A percentile compares a stretch with the other conserved stretches of the same genome.
Conservation (phyloP, 2,113 vertebrate species). For the Bambusicola thoracicus region DNA sequence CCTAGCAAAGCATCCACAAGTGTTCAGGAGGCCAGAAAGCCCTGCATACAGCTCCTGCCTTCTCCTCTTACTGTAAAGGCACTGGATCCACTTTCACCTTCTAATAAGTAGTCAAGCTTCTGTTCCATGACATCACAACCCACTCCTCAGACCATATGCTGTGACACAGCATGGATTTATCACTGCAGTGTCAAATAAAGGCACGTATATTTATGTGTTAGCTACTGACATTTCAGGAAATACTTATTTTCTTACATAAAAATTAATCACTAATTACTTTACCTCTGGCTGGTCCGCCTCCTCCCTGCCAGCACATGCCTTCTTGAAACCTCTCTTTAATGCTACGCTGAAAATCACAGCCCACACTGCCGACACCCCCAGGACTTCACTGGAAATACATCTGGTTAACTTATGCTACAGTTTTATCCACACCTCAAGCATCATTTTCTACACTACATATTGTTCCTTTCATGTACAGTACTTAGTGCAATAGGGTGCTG, state of each 20-base stretch:
- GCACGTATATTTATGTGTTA: not conserved
- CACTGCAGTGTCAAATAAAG: not conserved
- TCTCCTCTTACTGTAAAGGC: not conserved
- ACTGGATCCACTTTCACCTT: not conserved
- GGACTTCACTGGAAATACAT: rapidly evolving
- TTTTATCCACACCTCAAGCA: not conserved
- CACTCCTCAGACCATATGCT: not conserved
- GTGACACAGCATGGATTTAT: not conserved
- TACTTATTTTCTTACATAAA: not conserved
- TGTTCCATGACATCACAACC: not conserved
- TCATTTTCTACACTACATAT: not conserved
- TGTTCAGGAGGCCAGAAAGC: not conserved
- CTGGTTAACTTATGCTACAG: not conserved
- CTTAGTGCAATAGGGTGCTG: not conserved
- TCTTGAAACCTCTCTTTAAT: not conserved
- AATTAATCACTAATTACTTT: not conserved
- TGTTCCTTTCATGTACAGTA: not conserved
- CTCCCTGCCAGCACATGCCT: not conserved
- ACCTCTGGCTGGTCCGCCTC: not conserved
- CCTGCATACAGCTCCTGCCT: not conserved
- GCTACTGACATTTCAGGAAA: not conserved
- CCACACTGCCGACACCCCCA: not conserved
- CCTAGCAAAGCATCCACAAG: not conserved
- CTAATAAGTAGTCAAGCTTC: not conserved
- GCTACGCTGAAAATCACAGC: not conserved